Evolutionary conservation across 2,113 vertebrate species (phyloP), one percentile per base, ranked within the genome.

Genomic region (Oryzias curvinotus): DNA sequence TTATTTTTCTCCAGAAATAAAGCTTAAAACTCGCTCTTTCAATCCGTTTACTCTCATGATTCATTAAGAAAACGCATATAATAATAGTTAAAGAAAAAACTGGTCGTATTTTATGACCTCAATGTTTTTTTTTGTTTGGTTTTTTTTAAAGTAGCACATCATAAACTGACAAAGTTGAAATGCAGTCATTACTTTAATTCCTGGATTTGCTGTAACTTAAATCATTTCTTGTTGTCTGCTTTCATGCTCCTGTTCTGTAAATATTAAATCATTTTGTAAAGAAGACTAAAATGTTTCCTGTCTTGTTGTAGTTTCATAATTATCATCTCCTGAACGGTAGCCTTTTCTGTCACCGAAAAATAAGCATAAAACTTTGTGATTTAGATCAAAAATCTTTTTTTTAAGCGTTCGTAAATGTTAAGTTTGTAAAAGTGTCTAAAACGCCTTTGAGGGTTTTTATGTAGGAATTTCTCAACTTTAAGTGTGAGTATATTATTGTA

Each of bases 231-330:
- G 25, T 62, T 82, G 49, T 66, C 78, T 52, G 48, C 56, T 80
- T 75, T 82, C 68, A 76, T 85, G 65, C 60, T 78, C 52, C 58
- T 65, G 73, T 77, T 66, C 85, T 93, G 91, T 93, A 91, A 90
- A 92, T 91, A 91, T 88, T 89, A 85, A 72, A 87, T 71, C 51
- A 78, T 91, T 92, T 93, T 92, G 78, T 92, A 89, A 88, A 75
- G 65, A 90, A 84, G n/a, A 47, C 13, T 28, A 6, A 0, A 16
- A 1, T 0, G 25, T 68, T 57, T 66, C 21, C 43, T 57, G 50
- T 77, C 23, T 5, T 75, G 15, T 48, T 67, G 68, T 64, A 1
- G 13, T 5, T 36, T 46, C 36, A 36, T 36, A 28, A 28, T 5
- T 7, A 7, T 28, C 26, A 28, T 10, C 21, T 23, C 21, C 21